phyloP scores from a whole-genome alignment of 2,113 vertebrate genomes.

The Zeus faber region DNA sequence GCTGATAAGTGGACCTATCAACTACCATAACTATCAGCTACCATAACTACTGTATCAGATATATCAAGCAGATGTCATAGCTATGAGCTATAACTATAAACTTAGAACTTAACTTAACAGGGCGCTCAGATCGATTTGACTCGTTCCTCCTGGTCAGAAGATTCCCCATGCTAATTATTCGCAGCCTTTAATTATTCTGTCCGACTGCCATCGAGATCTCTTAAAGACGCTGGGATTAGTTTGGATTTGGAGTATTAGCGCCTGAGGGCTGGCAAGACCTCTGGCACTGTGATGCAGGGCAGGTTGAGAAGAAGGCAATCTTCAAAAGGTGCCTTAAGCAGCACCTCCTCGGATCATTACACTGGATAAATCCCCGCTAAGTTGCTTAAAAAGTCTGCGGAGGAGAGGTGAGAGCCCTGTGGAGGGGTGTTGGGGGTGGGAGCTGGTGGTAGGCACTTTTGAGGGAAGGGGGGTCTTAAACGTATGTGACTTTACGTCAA shows the following conservation, averaged over 20 bases:
- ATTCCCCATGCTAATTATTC: conserved; percentile 66
- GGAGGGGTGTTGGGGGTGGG: neutral
- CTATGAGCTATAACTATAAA: no score
- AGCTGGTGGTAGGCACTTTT: conserved; percentile 33
- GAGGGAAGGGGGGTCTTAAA: no score
- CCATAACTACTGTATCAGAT: no score
- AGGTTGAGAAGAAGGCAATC: conserved; percentile 52
- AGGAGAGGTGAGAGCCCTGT: conserved; percentile 44
- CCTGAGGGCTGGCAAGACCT: conserved; percentile 70
- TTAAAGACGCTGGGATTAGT: conserved; percentile 75
- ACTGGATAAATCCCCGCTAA: conserved; percentile 56
- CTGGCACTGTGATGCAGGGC: conserved; percentile 60
- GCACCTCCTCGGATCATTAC: conserved; percentile 65
- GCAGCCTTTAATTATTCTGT: conserved; percentile 71
- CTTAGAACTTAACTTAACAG: no score
- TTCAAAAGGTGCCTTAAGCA: conserved; percentile 64
- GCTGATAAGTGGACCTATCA: no score
- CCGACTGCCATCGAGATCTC: conserved; percentile 63
- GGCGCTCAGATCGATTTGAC: no score
- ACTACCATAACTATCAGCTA: no score
- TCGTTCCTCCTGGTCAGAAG: conserved; percentile 41
- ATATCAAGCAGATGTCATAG: no score
- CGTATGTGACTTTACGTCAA: no score
- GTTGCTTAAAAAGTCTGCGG: conserved; percentile 59
- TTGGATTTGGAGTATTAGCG: conserved; percentile 72